Evolutionary conservation across 2,797 vertebrate species (phyloP), one percentile per base, ranked within the genome.

Genomic region (Carcharodon carcharias): DNA sequence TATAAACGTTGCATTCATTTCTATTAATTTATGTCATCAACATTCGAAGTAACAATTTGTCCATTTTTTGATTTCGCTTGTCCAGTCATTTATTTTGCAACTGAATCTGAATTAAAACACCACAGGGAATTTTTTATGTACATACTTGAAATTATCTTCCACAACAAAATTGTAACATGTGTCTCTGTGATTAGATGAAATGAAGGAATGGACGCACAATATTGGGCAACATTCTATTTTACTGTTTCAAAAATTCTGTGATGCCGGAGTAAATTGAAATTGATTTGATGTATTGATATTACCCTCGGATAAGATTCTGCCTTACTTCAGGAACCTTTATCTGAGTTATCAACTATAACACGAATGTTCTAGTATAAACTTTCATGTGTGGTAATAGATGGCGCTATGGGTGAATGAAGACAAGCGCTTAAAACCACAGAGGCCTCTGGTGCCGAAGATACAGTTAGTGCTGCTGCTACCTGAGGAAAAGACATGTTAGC

Each of bases 331-430:
- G 91, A 93, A 93, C 21, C 6, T 12, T 63, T 67, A 40, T 35
- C 28, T 65, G 91, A 65, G 61, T 12, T 63, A 61, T 11, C n/a
- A n/a, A 35, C 56, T 40, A 45, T 67, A 65, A 67, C 40, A 26
- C 23, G 21, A 93, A 40, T 65, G 35, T 21, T 67, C 61, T 63
- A n/a, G 40, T 23, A 45, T 67, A 65, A 93, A 93, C 91, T 67
- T 93, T 93, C 63, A 45, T 40, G 8, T 35, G 58, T 92, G 18
- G 91, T 67, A 93, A 45, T 93, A 93, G 91, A 65, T 93, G 91
- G 91, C 91, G 91, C 91, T 93, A 67, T 65, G 91, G 40, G 91
- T 93, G 91, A 63, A 91, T 18, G 91, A 93, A 93, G 63, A 93
- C 23, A 65, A 93, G 61, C 61, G 3, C 67, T 93, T 92, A 45